Evolutionary conservation across 1,140 invertebrate genomes (phyloP), one percentile per base, ranked within the genome.

Genomic region (Plutomurus gul): DNA sequence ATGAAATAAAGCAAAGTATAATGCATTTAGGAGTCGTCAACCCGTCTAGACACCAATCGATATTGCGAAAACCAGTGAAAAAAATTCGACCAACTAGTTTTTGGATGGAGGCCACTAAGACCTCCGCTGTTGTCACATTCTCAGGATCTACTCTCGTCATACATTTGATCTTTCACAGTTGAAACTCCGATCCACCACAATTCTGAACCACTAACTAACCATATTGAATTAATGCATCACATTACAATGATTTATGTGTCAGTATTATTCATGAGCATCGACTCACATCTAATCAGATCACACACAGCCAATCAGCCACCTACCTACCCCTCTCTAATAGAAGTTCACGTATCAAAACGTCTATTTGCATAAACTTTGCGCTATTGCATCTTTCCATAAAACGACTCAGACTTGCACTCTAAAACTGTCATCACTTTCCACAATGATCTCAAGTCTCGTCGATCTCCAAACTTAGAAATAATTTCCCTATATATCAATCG

Each of bases 31-130:
- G 56, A 81, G 79, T 81, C 79, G 76, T 77, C 76, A 74, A 81
- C 79, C 76, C 79, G 75, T 81, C 76, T 77, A 81, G 75, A 81
- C 76, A 77, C 40, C 20, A 75, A 77, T 77, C 76, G 79, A 77
- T 77, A 81, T 75, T 81, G 49, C 76, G 76, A 80, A 77, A 74
- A 77, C 65, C 27, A 60, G 73, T 75, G 37, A 49, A 75, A 75
- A 73, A 75, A 75, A 75, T 75, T 75, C 73, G 46, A 30, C 40
- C 73, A 75, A 75, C 73, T 75, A 39, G 73, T 75, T 75, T 75
- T 72, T 47, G 73, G 73, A 75, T 75, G 73, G 73, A 75, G 73
- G 73, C 73, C 73, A 65, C 56, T 65, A 16, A 65, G 56, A 73
- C 37, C 37, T 73, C 70, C 70, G 70, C 70, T 73, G 70, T 73